Base-by-base conservation (phyloP, 1,140 invertebrate species). In the Aphelinus certus region DNA sequence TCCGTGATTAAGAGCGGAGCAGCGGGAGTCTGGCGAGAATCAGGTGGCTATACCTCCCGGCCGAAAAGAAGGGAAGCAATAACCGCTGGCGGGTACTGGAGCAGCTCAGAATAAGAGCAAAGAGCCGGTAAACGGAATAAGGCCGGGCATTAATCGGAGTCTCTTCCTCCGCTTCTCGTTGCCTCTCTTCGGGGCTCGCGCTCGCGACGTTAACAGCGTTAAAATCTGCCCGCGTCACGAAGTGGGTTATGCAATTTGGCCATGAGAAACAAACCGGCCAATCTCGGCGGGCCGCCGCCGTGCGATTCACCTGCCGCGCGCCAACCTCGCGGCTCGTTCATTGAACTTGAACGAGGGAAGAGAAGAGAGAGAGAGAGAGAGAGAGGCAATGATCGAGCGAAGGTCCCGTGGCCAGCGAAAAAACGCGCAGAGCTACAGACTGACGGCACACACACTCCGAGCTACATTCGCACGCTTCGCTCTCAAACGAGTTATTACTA, bases 201-300 rank as follows among this genome's bases (percentile, higher is more conserved):
- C 26, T 26, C 26, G 26, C 60, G 71, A 63, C 72, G 58, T 74
- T 74, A 74, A 74, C 67, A 58, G 66, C 73, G 60, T 57, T 70
- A 70, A 75, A 75, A 75, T 75, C 73, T 70, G 26, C 60, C 26
- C 26, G 60, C 61, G 60, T 70, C 73, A 58, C 61, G 58, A 75
- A 75, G 58, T 69, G 65, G 66, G 60, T 75, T 75, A 75, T 70
- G 73, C 73, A 75, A 75, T 75, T 75, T 70, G 73, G 67, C 73
- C 73, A 75, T 75, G 73, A 75, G 73, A 75, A 75, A 57, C 64
- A 58, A 60, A 73, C 64, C 48, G 64, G 26, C 26, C 26, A 26
- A 26, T 26, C 26, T 26, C 26, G 26, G 26, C 51, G 51, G 51
- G 9, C 4, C 42, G 43, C 9, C 61, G 45, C 49, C 65, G 64